Percentiles rank a stretch among this genome's conserved stretches.
Evolutionary conservation across 2,888 invertebrate species (phyloP).

Genomic region (Drosophila merina): DNA sequence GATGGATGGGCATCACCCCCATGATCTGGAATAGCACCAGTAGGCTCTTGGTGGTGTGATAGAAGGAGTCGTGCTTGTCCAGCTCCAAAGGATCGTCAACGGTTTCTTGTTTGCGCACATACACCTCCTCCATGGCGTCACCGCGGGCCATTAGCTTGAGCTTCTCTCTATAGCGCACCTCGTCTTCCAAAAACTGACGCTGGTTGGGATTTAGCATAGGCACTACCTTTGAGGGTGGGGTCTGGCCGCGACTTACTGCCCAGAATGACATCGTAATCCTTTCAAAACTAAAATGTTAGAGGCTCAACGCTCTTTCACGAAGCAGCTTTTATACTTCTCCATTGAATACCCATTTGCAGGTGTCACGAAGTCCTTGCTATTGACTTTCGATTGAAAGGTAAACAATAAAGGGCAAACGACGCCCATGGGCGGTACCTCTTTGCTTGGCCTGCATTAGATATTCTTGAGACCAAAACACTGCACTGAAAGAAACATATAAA

Average conservation of each 20-base stretch:
- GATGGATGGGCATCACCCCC: conserved; percentile 91
- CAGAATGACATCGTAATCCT: conserved; percentile 78
- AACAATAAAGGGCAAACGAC: conserved; percentile 57
- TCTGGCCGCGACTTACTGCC: conserved; percentile 72
- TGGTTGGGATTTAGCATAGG: conserved; percentile 84
- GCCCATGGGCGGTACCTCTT: conserved; percentile 60
- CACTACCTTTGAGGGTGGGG: conserved; percentile 71
- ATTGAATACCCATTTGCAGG: conserved; percentile 3
- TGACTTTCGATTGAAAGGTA: conserved; percentile 76
- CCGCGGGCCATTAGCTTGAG: conserved; percentile 68
- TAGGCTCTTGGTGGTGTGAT: conserved; percentile 88
- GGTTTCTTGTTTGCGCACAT: conserved; percentile 83
- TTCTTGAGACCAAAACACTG: conserved; percentile 33
- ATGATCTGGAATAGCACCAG: conserved; percentile 89
- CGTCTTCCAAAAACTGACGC: conserved; percentile 83
- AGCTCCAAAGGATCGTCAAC: conserved; percentile 85
- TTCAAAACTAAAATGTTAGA: conserved; percentile 1
- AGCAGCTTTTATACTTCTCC: conserved; percentile 31
- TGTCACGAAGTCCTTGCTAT: conserved; percentile 52
- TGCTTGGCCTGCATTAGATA: conserved; percentile 67
- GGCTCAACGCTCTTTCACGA: conserved; percentile 3
- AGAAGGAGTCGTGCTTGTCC: conserved; percentile 89
- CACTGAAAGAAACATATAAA: conserved; percentile 4
- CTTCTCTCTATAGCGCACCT: conserved; percentile 80
- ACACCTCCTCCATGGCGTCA: conserved; percentile 73